Evolutionary conservation across 2,113 vertebrate genomes (phyloP).

Genomic region (Symphodus melops): DNA sequence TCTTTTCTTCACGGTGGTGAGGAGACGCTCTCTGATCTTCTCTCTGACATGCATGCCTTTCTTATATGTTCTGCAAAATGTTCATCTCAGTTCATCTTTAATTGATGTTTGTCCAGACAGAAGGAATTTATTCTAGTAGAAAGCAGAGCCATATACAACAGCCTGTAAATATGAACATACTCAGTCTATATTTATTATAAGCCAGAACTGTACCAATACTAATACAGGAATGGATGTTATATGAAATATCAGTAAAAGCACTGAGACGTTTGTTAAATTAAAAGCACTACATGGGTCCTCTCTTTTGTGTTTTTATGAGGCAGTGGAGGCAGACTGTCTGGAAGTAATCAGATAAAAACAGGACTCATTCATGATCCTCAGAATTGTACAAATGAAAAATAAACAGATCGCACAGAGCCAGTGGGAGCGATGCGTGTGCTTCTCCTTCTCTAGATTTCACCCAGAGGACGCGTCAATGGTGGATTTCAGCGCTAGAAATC

Average conservation of each 20-base stretch:
- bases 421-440: conserved; percentile 66
- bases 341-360: conserved; percentile 83
- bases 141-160: conserved; percentile 32
- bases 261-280: conserved; percentile 72
- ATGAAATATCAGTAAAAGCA: conserved; percentile 43
- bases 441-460: conserved; percentile 68
- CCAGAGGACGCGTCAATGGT: conserved; percentile 66
- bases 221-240: conserved; percentile 55
- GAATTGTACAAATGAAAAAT: conserved; percentile 84
- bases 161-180: conserved; percentile 53
- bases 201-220: conserved; percentile 23
- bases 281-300: conserved; percentile 55
- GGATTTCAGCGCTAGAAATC: conserved; percentile 60
- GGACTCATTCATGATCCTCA: conserved; percentile 80
- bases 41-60: conserved; percentile 41
- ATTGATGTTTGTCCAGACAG: conserved; percentile 55
- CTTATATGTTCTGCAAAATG: conserved; percentile 48
- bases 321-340: conserved; percentile 82
- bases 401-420: conserved; percentile 74
- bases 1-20: conserved; percentile 60
- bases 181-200: conserved; percentile 28
- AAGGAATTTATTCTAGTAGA: conserved; percentile 43
- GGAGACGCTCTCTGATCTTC: conserved; percentile 68
- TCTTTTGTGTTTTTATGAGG: conserved; percentile 75
- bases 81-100: conserved; percentile 58